These are phyloP conservation scores for Thumatha senex DNA, from an alignment of 2,888 invertebrate genomes.

Conservation along the genomic window DNA sequence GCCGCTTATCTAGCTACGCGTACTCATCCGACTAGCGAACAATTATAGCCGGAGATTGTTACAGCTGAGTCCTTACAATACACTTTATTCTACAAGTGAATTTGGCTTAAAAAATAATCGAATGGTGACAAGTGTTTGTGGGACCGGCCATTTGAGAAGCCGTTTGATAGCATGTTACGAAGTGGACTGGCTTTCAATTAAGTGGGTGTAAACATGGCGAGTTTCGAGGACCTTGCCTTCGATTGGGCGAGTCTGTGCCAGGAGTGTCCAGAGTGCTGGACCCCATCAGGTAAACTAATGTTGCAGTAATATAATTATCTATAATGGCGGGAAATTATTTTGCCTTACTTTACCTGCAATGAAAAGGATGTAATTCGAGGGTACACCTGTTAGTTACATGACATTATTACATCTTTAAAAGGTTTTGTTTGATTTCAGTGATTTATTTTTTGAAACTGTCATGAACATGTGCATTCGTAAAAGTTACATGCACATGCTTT, in stretches of 20 bases:
- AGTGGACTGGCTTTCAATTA: conserved; percentile 52
- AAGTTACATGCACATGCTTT: too few species aligned
- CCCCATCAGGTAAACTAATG: conserved; percentile 82
- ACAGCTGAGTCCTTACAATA: conserved; percentile 36
- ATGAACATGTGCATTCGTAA: too few species aligned
- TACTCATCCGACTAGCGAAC: conserved; percentile 49
- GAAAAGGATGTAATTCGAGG: background rate
- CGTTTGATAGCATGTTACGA: conserved; percentile 53
- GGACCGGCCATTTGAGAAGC: conserved; percentile 36
- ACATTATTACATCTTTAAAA: background rate
- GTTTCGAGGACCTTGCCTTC: conserved; percentile 85
- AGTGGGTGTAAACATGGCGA: conserved; percentile 81
- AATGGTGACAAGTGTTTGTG: conserved; percentile 65
- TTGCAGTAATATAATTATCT: background rate
- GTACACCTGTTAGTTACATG: background rate
- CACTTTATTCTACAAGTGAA: conserved; percentile 29
- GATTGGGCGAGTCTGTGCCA: conserved; percentile 86
- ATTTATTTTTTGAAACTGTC: background rate
- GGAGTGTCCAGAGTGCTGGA: conserved; percentile 86
- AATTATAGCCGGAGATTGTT: conserved; percentile 40
- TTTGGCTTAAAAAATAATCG: conserved; percentile 32
- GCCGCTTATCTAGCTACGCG: conserved; percentile 69
- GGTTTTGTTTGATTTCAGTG: background rate
- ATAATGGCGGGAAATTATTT: background rate
- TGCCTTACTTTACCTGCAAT: conserved; percentile 7